Conservation (phyloP, 2,888 invertebrate genomes). For the Phanerotoma sp. region DNA sequence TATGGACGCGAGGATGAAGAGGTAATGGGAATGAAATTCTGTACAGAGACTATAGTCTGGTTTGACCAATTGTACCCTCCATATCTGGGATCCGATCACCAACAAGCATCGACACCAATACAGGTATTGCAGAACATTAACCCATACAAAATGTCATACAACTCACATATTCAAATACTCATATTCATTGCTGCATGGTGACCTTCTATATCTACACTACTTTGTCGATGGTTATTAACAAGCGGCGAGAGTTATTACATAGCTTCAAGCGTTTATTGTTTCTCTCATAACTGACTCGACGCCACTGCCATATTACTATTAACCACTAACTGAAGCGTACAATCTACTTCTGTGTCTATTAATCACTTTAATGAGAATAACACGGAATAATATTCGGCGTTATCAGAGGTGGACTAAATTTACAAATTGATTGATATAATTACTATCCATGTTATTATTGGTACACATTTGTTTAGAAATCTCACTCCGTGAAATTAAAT, state of each 20-base stretch:
- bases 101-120: constrained; percentile 69
- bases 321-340: background rate
- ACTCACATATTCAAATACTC: background rate
- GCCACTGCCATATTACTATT: background rate
- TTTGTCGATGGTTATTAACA: constrained; percentile 1
- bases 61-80: constrained; percentile 83
- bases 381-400: too few relatives aligned
- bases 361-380: constrained; percentile 2
- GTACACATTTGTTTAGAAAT: too few relatives aligned
- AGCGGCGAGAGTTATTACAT: constrained; percentile 9
- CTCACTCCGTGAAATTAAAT: too few relatives aligned
- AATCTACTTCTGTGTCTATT: background rate
- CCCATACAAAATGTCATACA: background rate
- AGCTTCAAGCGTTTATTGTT: constrained; percentile 7
- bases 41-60: constrained; percentile 95
- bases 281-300: background rate
- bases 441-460: too few relatives aligned
- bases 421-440: too few relatives aligned
- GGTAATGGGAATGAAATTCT: constrained; percentile 96
- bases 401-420: too few relatives aligned
- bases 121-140: constrained; percentile 66
- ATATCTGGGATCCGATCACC: constrained; percentile 56
- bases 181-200: background rate
- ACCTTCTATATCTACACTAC: background rate
- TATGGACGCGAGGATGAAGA: constrained; percentile 98